Evolutionary conservation across 1,140 invertebrate genomes (phyloP).

Genomic region (Pogonognathellus flavescens): DNA sequence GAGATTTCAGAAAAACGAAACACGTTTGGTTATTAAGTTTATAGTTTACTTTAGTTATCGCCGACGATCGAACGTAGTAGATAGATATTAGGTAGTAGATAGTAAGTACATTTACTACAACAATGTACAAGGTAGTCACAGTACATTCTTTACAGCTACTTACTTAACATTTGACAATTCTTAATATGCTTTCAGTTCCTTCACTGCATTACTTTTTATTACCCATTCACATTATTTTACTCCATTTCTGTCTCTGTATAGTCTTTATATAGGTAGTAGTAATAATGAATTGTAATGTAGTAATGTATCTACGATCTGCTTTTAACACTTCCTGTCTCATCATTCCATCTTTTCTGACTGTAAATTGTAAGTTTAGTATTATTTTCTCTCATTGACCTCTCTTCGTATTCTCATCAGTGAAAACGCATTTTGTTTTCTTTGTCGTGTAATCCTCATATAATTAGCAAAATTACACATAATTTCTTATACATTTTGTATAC

Average conservation of each 20-base stretch:
- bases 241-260: not conserved
- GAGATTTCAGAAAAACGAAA: constrained; percentile 62
- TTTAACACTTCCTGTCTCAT: constrained; percentile 30
- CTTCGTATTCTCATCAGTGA: not conserved
- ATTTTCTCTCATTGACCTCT: constrained; percentile 35
- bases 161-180: constrained; percentile 45
- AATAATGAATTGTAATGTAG: constrained; percentile 10
- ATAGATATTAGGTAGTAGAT: constrained; percentile 50
- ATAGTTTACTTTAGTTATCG: constrained; percentile 50
- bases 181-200: not conserved
- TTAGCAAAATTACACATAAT: too few species aligned
- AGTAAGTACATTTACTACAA: constrained; percentile 47
- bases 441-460: too few species aligned
- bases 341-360: constrained; percentile 30
- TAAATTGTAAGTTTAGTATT: constrained; percentile 37
- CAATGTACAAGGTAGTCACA: constrained; percentile 35
- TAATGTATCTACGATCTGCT: constrained; percentile 8
- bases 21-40: constrained; percentile 52
- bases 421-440: too few species aligned
- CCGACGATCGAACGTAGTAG: constrained; percentile 48
- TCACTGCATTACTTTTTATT: constrained; percentile 15
- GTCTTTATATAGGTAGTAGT: not conserved
- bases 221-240: not conserved
- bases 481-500: too few species aligned
- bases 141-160: constrained; percentile 36